phyloP scores from a whole-genome alignment of 2,797 vertebrate species.

The Gallinago stenura region DNA sequence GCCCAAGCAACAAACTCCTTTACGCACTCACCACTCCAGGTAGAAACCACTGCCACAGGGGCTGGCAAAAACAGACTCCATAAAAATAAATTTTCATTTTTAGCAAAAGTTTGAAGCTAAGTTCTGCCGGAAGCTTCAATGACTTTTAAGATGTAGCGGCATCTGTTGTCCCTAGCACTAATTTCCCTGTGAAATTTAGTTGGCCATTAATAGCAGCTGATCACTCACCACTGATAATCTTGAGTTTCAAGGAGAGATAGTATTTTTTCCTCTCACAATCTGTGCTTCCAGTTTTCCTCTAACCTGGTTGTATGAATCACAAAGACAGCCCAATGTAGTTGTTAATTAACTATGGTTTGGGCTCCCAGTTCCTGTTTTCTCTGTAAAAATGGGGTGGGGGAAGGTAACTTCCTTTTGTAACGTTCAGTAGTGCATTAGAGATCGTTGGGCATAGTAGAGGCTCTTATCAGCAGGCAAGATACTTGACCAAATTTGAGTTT shows the following conservation, averaged over 20 bases:
- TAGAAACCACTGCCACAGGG: background rate
- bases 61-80: background rate
- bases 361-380: constrained; percentile 76
- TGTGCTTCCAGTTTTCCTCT: constrained; percentile 67
- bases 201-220: constrained; percentile 19
- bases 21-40: background rate
- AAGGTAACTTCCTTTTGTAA: constrained; percentile 68
- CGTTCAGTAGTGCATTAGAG: constrained; percentile 25
- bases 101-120: background rate
- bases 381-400: constrained; percentile 56
- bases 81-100: background rate
- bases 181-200: background rate
- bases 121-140: background rate
- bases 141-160: background rate
- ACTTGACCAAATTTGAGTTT: background rate
- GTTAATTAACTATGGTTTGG: constrained; percentile 77
- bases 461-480: constrained; percentile 24
- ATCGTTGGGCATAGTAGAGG: background rate
- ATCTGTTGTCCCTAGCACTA: background rate
- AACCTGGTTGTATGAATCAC: constrained; percentile 63
- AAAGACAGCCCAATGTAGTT: constrained; percentile 58
- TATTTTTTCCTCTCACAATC: constrained; percentile 69
- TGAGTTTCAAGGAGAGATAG: constrained; percentile 25
- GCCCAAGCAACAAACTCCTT: background rate
- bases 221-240: background rate